Evolutionary conservation across 1,140 invertebrate species (phyloP).

Genomic region (Diorhabda elongata): DNA sequence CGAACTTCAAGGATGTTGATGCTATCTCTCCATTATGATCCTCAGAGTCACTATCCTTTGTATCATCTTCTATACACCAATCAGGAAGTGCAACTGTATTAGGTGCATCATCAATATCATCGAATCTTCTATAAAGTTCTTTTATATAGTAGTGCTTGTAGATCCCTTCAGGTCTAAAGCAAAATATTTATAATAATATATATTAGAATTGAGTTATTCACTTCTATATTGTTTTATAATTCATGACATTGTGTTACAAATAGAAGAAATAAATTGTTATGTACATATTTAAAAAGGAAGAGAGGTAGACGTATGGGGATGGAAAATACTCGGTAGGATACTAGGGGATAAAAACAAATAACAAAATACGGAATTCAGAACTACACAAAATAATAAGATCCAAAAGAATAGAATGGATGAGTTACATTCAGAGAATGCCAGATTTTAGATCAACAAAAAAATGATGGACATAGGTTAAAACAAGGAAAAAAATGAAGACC

Average conservation of each 20-base stretch:
- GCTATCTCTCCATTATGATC: slow-evolving; percentile 25
- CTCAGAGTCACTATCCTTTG: slow-evolving; percentile 45
- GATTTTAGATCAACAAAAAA: too few relatives aligned
- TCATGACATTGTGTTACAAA: background rate
- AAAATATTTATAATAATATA: slow-evolving; percentile 1
- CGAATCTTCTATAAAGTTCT: slow-evolving; percentile 73
- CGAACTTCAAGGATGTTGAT: slow-evolving; percentile 29
- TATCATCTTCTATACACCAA: slow-evolving; percentile 68
- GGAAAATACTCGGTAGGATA: background rate
- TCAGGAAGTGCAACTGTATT: slow-evolving; percentile 71
- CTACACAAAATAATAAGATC: too few relatives aligned
- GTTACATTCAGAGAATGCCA: too few relatives aligned
- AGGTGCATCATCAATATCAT: slow-evolving; percentile 67
- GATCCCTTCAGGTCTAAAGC: slow-evolving; percentile 65
- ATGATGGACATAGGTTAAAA: too few relatives aligned
- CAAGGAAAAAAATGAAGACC: too few relatives aligned
- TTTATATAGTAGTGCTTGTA: slow-evolving; percentile 74
- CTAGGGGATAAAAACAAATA: background rate
- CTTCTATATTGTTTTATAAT: background rate
- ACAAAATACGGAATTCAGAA: background rate
- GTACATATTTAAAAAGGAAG: too few relatives aligned
- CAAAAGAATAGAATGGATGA: too few relatives aligned
- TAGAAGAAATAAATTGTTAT: too few relatives aligned
- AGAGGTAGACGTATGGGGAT: too few relatives aligned
- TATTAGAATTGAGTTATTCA: background rate